Evolutionary conservation across 2,113 vertebrate species (phyloP), one percentile per base, ranked within the genome.

Genomic region (Chamaetylas fuelleborni): DNA sequence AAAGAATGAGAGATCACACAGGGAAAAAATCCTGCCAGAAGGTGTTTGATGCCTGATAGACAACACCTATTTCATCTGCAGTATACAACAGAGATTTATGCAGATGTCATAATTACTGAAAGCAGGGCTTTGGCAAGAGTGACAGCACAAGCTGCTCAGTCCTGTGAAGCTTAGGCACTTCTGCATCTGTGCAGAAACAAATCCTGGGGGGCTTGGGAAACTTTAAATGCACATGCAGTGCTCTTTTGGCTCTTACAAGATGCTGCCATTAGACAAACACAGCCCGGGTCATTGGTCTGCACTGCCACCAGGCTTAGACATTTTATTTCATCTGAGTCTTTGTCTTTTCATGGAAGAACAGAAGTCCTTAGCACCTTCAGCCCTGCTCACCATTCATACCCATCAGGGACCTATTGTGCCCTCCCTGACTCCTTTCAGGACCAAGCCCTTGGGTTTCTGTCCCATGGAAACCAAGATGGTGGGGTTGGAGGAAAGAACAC

Each of bases 301-400:
- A 47, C 18, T 1, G 2, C 6, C 25, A 34, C 3, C 10, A 53
- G 57, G 8, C 12, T 54, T 73, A 42, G 36, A 19, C 23, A 7
- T 11, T n/a, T 82, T 9, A 76, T n/a, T 78, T 38, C 42, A 0
- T 8, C 3, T 83, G 36, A 81, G 15, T 9, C 10, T 47, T 62
- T 85, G 7, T 8, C 6, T 82, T 92, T 76, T 20, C 6, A 6
- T 11, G 11, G 62, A 79, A 80, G 29, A 70, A 45, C 3, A 58
- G 19, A 56, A 38, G 9, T 34, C 24, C 26, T 62, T 71, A 38
- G 3, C 29, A 29, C 20, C 12, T 76, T 67, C 31, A 56, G 5
- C 48, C 22, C 26, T 60, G 31, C 6, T 67, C 4, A 60, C 43
- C 0, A 0, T 34, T 65, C 45, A 5, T 17, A 74, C 4, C 12